phyloP scores from a whole-genome alignment of 2,888 invertebrate genomes.

The Tetrapedia diversipes region DNA sequence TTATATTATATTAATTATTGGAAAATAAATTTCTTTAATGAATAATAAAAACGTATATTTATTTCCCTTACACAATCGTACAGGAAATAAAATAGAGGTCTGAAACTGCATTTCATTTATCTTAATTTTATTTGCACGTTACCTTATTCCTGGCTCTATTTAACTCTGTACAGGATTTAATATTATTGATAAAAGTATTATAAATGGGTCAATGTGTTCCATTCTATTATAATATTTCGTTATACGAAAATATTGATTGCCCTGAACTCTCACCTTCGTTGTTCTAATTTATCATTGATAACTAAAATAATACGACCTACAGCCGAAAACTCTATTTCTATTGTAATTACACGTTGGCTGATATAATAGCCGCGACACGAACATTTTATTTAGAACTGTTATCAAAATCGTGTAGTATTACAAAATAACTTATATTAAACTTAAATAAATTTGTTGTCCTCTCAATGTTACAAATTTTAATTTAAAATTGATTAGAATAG shows the following conservation, averaged over 20 bases:
- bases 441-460: too few relatives aligned
- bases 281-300: neutral
- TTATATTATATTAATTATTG: too few relatives aligned
- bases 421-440: too few relatives aligned
- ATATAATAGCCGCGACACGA: too few relatives aligned
- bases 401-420: too few relatives aligned
- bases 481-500: too few relatives aligned
- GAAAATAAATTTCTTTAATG: neutral
- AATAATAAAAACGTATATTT: too few relatives aligned
- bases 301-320: neutral
- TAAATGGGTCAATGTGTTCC: conserved; percentile 8
- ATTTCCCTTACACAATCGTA: neutral
- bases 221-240: conserved; percentile 15
- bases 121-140: conserved; percentile 19
- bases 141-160: conserved; percentile 16
- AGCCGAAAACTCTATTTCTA: neutral
- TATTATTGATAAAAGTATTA: conserved; percentile 8
- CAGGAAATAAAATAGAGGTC: neutral
- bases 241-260: conserved; percentile 21
- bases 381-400: too few relatives aligned
- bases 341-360: neutral
- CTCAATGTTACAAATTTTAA: too few relatives aligned
- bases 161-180: conserved; percentile 8
- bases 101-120: conserved; percentile 12
- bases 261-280: neutral